These are phyloP conservation scores for Zaprionus ornatus DNA, from an alignment of 1,140 invertebrate species.

Conservation along the genomic window DNA sequence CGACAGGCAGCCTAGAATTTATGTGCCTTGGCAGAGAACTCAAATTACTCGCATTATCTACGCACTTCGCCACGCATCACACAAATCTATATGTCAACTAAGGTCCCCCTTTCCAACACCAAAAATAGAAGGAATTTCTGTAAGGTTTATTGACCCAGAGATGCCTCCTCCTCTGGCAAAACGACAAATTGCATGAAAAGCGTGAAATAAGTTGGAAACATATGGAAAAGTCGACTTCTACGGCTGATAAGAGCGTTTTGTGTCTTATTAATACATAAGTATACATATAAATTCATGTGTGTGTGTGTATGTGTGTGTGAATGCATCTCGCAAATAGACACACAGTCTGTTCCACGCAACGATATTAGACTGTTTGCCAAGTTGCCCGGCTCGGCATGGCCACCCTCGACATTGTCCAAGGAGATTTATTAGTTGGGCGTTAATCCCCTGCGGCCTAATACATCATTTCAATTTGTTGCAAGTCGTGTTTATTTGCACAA, in stretches of 20 bases:
- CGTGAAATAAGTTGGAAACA: slow-evolving; percentile 71
- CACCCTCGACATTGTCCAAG: slow-evolving; percentile 31
- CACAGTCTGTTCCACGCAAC: background rate
- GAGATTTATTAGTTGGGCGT: slow-evolving; percentile 81
- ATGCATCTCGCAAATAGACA: background rate
- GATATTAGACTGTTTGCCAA: slow-evolving; percentile 17
- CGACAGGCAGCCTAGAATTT: slow-evolving; percentile 36
- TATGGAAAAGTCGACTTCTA: slow-evolving; percentile 51
- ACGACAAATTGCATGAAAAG: slow-evolving; percentile 72
- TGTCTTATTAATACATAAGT: slow-evolving; percentile 67
- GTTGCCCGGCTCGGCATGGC: background rate
- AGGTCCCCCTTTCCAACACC: background rate
- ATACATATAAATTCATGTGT: slow-evolving; percentile 3
- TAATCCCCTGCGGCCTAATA: slow-evolving; percentile 81
- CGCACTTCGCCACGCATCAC: slow-evolving; percentile 53
- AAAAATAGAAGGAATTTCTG: slow-evolving; percentile 6
- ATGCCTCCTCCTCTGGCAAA: slow-evolving; percentile 6
- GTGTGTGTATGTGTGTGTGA: background rate
- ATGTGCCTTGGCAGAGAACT: slow-evolving; percentile 40
- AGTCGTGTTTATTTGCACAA: slow-evolving; percentile 78
- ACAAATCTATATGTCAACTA: slow-evolving; percentile 71
- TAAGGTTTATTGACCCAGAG: slow-evolving; percentile 70
- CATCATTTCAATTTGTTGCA: slow-evolving; percentile 82
- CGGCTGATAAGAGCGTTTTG: slow-evolving; percentile 51
- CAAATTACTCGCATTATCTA: slow-evolving; percentile 77